A percentile compares a stretch with the other conserved stretches of the same genome.
Evolutionary conservation across 1,140 invertebrate genomes (phyloP).

Genomic region (Macrotrachela quadricornifera): DNA sequence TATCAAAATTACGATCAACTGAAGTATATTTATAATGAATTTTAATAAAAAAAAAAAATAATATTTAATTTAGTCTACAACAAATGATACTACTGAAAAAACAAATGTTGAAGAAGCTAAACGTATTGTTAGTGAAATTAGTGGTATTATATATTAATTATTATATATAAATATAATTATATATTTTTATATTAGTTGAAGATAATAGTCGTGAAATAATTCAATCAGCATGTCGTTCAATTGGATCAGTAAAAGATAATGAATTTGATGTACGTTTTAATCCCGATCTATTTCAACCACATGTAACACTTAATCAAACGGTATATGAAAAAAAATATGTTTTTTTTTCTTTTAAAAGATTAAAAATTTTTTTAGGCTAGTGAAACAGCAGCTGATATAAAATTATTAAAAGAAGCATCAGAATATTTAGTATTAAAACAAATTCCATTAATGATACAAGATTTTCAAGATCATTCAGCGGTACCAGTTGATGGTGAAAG

Average conservation of each 20-base stretch:
- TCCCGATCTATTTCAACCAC: constrained; percentile 84
- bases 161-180: constrained; percentile 52
- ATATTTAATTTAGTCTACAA: too few species aligned
- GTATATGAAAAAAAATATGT: constrained; percentile 9
- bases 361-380: constrained; percentile 31
- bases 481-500: constrained; percentile 18
- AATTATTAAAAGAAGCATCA: constrained; percentile 75
- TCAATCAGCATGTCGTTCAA: constrained; percentile 58
- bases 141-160: constrained; percentile 30
- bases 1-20: too few species aligned
- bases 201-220: constrained; percentile 71
- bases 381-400: constrained; percentile 53
- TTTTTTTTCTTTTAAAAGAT: not conserved
- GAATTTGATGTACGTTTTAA: constrained; percentile 95
- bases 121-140: constrained; percentile 68
- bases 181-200: constrained; percentile 37
- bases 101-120: constrained; percentile 56
- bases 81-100: constrained; percentile 15
- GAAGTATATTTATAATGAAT: too few species aligned
- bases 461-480: constrained; percentile 64
- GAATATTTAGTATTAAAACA: constrained; percentile 76
- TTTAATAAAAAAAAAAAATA: too few species aligned
- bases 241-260: constrained; percentile 60
- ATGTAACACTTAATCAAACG: constrained; percentile 59
- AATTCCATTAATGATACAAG: constrained; percentile 76